phyloP scores from a whole-genome alignment of 2,113 vertebrate species.

The Cryptotis parvus region DNA sequence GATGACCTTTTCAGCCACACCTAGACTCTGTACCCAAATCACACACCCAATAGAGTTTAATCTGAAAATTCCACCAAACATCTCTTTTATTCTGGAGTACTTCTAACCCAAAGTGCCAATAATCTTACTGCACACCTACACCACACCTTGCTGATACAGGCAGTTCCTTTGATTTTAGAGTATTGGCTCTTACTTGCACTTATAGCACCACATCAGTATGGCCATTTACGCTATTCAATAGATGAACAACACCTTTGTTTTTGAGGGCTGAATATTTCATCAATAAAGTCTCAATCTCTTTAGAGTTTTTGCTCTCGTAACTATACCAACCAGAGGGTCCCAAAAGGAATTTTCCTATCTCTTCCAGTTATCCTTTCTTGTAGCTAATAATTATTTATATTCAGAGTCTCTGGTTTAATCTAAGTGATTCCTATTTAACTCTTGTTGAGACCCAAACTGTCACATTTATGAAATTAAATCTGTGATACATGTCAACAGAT shows the following conservation, averaged over 20 bases:
- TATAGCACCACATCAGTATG: neutral
- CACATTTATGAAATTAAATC: slow-evolving; percentile 14
- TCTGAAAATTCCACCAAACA: rapidly evolving
- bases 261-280: neutral
- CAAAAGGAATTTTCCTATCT: neutral
- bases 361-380: neutral
- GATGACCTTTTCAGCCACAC: neutral
- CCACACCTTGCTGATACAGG: neutral
- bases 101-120: neutral
- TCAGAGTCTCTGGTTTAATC: neutral
- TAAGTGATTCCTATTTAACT: neutral
- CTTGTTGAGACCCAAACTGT: neutral
- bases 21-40: neutral
- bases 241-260: neutral
- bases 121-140: rapidly evolving
- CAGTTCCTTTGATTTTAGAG: neutral
- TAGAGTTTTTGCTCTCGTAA: neutral
- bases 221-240: neutral
- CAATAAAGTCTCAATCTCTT: neutral
- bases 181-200: neutral
- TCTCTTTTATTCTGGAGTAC: neutral
- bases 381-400: neutral
- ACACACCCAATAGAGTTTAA: neutral
- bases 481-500: neutral
- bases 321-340: neutral